phyloP scores from a whole-genome alignment of 2,113 vertebrate species.

The Albula goreensis region DNA sequence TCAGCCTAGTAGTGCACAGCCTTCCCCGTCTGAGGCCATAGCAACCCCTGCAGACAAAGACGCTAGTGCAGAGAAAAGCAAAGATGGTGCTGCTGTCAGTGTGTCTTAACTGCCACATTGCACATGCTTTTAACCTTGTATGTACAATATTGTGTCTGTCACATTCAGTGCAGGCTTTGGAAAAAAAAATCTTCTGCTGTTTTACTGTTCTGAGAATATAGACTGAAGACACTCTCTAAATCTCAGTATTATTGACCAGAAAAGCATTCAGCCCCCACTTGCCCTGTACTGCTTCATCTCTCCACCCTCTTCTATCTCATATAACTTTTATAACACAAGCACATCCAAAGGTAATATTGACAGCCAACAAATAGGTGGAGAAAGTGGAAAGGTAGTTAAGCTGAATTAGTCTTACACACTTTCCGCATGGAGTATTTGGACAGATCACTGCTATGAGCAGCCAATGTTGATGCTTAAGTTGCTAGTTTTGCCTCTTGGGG shows the following conservation, averaged over 20 bases:
- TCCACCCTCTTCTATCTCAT: neutral
- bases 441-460: neutral
- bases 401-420: neutral
- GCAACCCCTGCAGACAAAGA: slow-evolving; percentile 82
- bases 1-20: slow-evolving; percentile 73
- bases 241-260: slow-evolving; percentile 22
- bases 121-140: slow-evolving; percentile 25
- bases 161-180: neutral
- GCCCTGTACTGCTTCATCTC: neutral
- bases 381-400: slow-evolving; percentile 1
- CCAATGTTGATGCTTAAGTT: neutral
- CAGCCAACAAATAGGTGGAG: neutral
- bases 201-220: slow-evolving; percentile 17
- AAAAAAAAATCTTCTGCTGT: slow-evolving; percentile 5
- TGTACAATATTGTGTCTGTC: slow-evolving; percentile 14
- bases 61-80: slow-evolving; percentile 80
- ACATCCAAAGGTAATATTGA: slow-evolving; percentile 14
- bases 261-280: slow-evolving; percentile 4
- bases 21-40: slow-evolving; percentile 67
- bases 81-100: slow-evolving; percentile 82
- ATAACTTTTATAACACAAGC: neutral
- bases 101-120: slow-evolving; percentile 66
- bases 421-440: neutral
- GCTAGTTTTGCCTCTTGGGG: neutral
- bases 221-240: slow-evolving; percentile 21